Percentiles rank a stretch among this genome's conserved stretches.
phyloP scores from a whole-genome alignment of 2,113 vertebrate species.

The Tragulus kanchil region DNA sequence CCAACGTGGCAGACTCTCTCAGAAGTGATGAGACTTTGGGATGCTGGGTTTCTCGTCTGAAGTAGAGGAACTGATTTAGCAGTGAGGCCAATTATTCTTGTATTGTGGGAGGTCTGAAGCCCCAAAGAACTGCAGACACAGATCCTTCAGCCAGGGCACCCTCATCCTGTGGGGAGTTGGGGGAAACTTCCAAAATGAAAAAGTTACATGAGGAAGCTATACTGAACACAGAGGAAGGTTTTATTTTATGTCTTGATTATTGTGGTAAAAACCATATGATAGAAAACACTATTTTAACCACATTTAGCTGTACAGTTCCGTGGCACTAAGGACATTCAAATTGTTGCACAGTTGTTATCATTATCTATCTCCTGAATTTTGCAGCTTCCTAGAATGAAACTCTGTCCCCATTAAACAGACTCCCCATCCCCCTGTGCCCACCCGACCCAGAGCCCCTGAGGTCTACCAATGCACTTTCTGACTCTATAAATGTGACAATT shows the following conservation, averaged over 20 bases:
- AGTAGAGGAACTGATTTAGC: rapidly evolving
- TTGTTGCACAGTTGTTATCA: not conserved
- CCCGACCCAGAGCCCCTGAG: not conserved
- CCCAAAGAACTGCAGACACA: rapidly evolving
- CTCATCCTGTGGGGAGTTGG: too few species aligned
- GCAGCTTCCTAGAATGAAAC: not conserved
- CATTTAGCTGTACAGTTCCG: not conserved
- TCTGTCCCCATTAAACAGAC: not conserved
- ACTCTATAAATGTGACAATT: not conserved
- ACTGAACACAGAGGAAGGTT: not conserved
- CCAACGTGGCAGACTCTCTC: not conserved
- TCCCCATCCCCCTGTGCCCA: not conserved
- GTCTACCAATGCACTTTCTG: not conserved
- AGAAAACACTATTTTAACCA: not conserved
- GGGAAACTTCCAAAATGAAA: not conserved
- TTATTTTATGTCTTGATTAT: not conserved
- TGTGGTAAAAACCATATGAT: not conserved
- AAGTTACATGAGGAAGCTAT: rapidly evolving
- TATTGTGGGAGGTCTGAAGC: rapidly evolving
- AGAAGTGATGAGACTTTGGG: not conserved
- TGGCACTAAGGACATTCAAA: not conserved
- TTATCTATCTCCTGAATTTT: not conserved
- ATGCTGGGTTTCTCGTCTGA: not conserved
- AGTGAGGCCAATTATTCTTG: rapidly evolving
- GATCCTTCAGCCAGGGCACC: too few species aligned